Evolutionary conservation across 2,888 invertebrate species (phyloP).

Genomic region (Cataglyphis cursor): DNA sequence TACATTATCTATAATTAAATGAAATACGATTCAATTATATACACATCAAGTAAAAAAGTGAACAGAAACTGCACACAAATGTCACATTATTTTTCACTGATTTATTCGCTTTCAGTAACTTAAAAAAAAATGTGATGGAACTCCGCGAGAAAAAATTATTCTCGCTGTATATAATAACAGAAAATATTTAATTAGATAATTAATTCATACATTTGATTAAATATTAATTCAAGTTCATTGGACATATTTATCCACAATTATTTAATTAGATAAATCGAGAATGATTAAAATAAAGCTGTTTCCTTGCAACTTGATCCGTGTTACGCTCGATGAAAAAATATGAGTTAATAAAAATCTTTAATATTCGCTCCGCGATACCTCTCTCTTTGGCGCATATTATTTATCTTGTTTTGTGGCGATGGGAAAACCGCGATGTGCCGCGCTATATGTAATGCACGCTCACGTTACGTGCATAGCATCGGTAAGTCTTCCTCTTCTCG

Average conservation of each 20-base stretch:
- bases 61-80: neutral
- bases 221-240: neutral
- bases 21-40: neutral
- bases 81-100: neutral
- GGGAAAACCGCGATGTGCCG: conserved; percentile 36
- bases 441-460: conserved; percentile 28
- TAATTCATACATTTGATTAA: neutral
- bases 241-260: neutral
- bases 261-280: neutral
- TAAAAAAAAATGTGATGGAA: neutral
- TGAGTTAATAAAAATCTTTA: conserved; percentile 28
- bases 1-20: neutral
- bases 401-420: conserved; percentile 28
- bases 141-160: neutral
- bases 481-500: conserved; percentile 64
- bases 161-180: neutral
- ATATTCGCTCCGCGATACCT: neutral
- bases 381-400: conserved; percentile 3
- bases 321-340: neutral
- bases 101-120: neutral
- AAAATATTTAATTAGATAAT: neutral
- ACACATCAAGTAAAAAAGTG: no score
- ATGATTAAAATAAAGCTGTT: neutral
- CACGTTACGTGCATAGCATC: conserved; percentile 58
- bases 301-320: neutral